A percentile compares a stretch with the other conserved stretches of the same genome.
phyloP scores from a whole-genome alignment of 2,797 vertebrate species.

The Alosa sapidissima region DNA sequence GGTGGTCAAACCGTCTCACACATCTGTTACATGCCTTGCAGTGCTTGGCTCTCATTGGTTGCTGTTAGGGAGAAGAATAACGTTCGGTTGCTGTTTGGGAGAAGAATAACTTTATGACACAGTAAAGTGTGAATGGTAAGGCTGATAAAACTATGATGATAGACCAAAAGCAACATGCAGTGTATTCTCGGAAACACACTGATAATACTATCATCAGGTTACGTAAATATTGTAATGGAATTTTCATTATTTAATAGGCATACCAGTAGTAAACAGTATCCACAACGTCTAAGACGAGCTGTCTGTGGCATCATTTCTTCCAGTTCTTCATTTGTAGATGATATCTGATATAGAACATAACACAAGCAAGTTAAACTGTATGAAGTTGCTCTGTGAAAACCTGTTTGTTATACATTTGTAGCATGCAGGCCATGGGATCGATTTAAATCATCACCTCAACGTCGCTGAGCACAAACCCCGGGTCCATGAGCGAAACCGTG shows the following conservation, averaged over 20 bases:
- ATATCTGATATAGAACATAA: neutral
- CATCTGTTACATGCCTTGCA: slow-evolving; percentile 84
- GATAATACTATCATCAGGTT: neutral
- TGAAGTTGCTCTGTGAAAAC: no score
- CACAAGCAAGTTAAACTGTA: neutral
- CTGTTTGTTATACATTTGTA: neutral
- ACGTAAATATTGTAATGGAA: neutral
- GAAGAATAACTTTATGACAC: no score
- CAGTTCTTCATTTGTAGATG: slow-evolving; percentile 66
- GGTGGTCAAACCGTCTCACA: slow-evolving; percentile 88
- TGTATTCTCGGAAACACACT: neutral
- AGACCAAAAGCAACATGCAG: neutral
- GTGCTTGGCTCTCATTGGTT: slow-evolving; percentile 89
- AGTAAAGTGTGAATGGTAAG: no score
- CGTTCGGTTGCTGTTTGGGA: no score
- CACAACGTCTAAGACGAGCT: slow-evolving; percentile 78
- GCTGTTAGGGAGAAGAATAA: slow-evolving; percentile 67
- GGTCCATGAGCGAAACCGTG: slow-evolving; percentile 90
- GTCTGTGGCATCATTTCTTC: slow-evolving; percentile 67
- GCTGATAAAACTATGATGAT: no score
- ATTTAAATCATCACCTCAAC: slow-evolving; percentile 62
- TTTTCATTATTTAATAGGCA: slow-evolving; percentile 8
- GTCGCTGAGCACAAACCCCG: slow-evolving; percentile 84
- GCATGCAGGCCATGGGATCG: neutral
- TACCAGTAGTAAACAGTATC: slow-evolving; percentile 88